Conservation (phyloP, 2,113 vertebrate genomes). For the Bettongia penicillata region DNA sequence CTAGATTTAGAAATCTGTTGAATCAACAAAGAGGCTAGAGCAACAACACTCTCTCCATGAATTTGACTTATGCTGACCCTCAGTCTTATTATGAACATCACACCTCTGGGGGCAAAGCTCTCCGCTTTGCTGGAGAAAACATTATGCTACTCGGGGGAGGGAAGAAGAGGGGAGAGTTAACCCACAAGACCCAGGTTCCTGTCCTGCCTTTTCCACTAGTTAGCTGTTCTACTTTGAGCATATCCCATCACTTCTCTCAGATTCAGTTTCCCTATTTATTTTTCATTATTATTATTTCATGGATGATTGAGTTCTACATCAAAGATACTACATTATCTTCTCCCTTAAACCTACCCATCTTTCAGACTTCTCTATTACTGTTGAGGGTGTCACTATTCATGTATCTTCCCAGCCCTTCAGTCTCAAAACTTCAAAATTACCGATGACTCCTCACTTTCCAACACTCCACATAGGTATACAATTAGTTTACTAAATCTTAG, state of each 20-base stretch:
- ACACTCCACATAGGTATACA: background rate
- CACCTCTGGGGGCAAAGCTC: background rate
- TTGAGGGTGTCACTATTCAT: background rate
- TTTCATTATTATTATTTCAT: background rate
- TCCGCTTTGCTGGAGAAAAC: background rate
- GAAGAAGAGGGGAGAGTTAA: background rate
- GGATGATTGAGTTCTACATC: background rate
- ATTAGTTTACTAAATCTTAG: background rate
- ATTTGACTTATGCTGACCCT: background rate
- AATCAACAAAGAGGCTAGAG: conserved; percentile 33
- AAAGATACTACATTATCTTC: background rate
- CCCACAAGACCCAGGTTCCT: background rate
- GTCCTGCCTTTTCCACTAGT: background rate
- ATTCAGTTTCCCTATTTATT: background rate
- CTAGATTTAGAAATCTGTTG: conserved; percentile 44
- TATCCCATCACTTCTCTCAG: background rate
- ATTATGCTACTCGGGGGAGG: background rate
- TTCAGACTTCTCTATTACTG: background rate
- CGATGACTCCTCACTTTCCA: background rate
- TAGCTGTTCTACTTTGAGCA: background rate
- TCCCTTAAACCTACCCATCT: background rate
- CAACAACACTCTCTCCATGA: conserved; percentile 1
- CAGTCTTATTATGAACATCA: background rate
- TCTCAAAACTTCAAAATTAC: background rate
- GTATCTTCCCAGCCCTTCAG: background rate